Conservation (phyloP, 2,113 vertebrate genomes). For the Platysteira castanea region DNA sequence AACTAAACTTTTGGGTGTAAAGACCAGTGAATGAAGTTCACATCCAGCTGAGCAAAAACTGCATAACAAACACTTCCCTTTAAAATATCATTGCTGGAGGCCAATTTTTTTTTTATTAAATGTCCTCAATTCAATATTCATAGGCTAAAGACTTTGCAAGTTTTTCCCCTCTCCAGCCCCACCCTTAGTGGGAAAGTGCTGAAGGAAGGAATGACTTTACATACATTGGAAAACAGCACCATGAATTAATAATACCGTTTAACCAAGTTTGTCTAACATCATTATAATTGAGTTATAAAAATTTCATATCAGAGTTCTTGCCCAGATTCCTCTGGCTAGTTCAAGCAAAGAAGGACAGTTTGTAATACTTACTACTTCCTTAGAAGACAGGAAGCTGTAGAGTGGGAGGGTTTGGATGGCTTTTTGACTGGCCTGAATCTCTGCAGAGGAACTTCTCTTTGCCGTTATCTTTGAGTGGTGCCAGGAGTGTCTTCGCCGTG, state of each 20-base stretch:
- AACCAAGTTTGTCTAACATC: slow-evolving; percentile 51
- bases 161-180: background rate
- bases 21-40: slow-evolving; percentile 16
- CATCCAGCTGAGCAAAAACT: slow-evolving; percentile 16
- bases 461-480: slow-evolving; percentile 47
- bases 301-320: background rate
- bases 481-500: slow-evolving; percentile 57
- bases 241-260: slow-evolving; percentile 42
- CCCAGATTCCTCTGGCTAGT: slow-evolving; percentile 22
- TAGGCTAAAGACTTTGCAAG: background rate
- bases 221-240: slow-evolving; percentile 51
- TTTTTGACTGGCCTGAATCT: slow-evolving; percentile 55
- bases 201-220: slow-evolving; percentile 44
- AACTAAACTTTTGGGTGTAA: background rate
- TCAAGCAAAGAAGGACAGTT: background rate
- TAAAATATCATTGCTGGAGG: slow-evolving; percentile 27
- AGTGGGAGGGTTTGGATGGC: slow-evolving; percentile 64
- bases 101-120: background rate
- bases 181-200: background rate
- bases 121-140: slow-evolving; percentile 52
- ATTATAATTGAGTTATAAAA: slow-evolving; percentile 57
- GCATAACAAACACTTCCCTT: background rate
- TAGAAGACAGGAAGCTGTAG: slow-evolving; percentile 80
- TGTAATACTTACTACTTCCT: slow-evolving; percentile 87
- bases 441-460: slow-evolving; percentile 64